phyloP scores from a whole-genome alignment of 2,888 invertebrate genomes.

The Xylophagus ater region DNA sequence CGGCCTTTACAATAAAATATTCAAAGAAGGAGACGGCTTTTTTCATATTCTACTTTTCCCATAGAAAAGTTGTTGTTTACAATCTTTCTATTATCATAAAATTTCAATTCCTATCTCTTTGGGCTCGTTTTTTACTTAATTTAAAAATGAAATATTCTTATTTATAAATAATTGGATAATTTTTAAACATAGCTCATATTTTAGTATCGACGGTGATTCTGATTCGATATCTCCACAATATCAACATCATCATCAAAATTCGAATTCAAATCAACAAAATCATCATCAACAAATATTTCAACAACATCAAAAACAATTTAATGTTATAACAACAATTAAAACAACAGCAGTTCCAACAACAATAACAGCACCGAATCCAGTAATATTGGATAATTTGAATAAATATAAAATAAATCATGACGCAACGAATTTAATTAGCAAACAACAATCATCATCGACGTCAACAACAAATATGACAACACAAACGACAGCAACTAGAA shows the following conservation, averaged over 20 bases:
- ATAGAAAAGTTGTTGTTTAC: no score
- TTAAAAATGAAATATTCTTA: no score
- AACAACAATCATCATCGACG: background rate
- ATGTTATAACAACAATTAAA: background rate
- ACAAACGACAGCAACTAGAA: background rate
- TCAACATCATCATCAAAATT: slow-evolving; percentile 4
- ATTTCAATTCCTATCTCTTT: no score
- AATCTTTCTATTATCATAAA: no score
- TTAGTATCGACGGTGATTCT: slow-evolving; percentile 45
- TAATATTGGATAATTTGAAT: no score
- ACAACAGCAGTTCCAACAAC: background rate
- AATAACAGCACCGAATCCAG: background rate
- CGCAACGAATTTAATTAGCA: background rate
- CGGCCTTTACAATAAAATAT: no score
- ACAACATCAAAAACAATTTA: background rate
- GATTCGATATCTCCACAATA: slow-evolving; percentile 42
- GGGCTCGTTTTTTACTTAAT: no score
- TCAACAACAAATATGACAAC: slow-evolving; percentile 7
- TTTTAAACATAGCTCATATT: no score
- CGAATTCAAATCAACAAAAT: background rate
- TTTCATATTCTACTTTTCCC: no score
- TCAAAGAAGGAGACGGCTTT: no score
- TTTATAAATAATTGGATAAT: no score
- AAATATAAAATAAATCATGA: background rate
- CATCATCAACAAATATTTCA: background rate